phyloP scores from a whole-genome alignment of 1,140 invertebrate genomes.

The Sinonovacula constricta region DNA sequence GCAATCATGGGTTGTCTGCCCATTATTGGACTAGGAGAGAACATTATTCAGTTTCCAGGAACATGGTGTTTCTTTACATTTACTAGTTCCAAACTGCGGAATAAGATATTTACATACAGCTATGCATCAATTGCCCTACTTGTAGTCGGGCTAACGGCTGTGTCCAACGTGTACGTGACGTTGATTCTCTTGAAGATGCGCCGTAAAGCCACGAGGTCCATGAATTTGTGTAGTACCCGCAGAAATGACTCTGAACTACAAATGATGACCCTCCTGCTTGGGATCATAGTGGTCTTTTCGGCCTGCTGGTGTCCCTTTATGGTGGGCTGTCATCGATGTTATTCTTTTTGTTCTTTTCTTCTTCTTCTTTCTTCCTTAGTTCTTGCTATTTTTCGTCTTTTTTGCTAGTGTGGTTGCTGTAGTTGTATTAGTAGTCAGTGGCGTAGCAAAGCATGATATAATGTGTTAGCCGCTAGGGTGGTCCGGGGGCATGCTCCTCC shows the following conservation, averaged over 20 bases:
- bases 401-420: too few species aligned
- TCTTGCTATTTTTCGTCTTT: too few species aligned
- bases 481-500: too few species aligned
- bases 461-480: too few species aligned
- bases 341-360: too few species aligned
- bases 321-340: conserved; percentile 70
- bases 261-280: conserved; percentile 77
- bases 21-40: conserved; percentile 73
- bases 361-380: too few species aligned
- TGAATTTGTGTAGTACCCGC: conserved; percentile 41
- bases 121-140: conserved; percentile 70
- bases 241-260: conserved; percentile 72
- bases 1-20: conserved; percentile 72
- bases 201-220: conserved; percentile 48
- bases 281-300: conserved; percentile 77
- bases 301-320: conserved; percentile 78
- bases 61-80: conserved; percentile 80
- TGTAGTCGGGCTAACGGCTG: conserved; percentile 68
- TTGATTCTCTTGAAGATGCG: conserved; percentile 68
- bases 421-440: too few species aligned
- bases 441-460: too few species aligned
- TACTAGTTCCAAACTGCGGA: conserved; percentile 37
- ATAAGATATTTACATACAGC: conserved; percentile 64
- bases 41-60: conserved; percentile 73
- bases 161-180: conserved; percentile 73